A percentile compares a stretch with the other conserved stretches of the same genome.
phyloP scores from a whole-genome alignment of 2,888 invertebrate species.

The Cantharis lateralis region DNA sequence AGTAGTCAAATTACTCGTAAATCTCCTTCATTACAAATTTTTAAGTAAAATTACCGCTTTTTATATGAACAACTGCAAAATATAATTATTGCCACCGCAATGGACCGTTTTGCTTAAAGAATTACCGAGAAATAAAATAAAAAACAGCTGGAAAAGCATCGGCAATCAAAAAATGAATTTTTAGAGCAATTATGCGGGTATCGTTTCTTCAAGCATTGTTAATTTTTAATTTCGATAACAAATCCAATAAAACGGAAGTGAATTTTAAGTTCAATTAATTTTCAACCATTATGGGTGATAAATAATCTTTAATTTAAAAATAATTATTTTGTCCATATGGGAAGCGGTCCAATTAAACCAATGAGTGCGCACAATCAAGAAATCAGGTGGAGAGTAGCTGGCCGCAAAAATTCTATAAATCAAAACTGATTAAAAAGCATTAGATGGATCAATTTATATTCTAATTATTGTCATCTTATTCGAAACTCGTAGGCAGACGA shows the following conservation, averaged over 20 bases:
- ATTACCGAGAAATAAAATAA: background rate
- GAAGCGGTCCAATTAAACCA: background rate
- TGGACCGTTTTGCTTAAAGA: background rate
- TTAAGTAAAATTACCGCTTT: background rate
- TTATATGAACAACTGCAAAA: background rate
- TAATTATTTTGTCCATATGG: background rate
- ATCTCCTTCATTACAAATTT: background rate
- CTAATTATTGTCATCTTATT: background rate
- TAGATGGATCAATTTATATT: slow-evolving; percentile 3
- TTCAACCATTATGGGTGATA: background rate
- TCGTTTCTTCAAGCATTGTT: background rate
- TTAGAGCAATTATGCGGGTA: background rate
- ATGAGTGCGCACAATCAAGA: background rate
- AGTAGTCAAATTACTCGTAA: background rate
- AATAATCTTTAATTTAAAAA: background rate
- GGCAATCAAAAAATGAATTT: background rate
- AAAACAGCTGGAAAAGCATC: background rate
- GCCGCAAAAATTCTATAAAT: background rate
- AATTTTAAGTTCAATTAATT: background rate
- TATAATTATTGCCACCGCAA: background rate
- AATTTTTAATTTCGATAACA: background rate
- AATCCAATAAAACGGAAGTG: background rate
- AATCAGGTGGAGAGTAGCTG: background rate
- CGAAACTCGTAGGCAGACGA: background rate
- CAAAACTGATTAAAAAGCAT: slow-evolving; percentile 17